Evolutionary conservation across 2,888 invertebrate species (phyloP).

Genomic region (Nycteola revayana): DNA sequence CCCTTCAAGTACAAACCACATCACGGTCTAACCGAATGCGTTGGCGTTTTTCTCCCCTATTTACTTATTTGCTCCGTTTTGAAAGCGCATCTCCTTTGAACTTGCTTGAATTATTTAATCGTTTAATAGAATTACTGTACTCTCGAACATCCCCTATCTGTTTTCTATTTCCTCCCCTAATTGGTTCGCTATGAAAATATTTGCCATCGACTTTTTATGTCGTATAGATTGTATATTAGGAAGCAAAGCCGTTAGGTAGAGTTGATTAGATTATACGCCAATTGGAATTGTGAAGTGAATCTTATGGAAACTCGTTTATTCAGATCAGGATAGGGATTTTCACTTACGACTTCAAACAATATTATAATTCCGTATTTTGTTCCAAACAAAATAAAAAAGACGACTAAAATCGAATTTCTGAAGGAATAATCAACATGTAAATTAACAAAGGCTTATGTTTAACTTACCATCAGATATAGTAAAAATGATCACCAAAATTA

Average conservation of each 20-base stretch:
- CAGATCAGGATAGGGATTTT: too few species aligned
- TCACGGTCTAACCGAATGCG: constrained; percentile 52
- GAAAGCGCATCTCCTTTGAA: constrained; percentile 79
- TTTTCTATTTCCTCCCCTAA: constrained; percentile 57
- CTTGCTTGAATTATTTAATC: constrained; percentile 77
- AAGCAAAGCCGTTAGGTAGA: constrained; percentile 4
- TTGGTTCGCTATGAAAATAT: constrained; percentile 67
- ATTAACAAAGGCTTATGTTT: too few species aligned
- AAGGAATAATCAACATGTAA: too few species aligned
- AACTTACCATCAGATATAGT: too few species aligned
- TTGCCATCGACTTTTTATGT: constrained; percentile 51
- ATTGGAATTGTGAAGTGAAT: background rate
- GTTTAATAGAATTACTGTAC: constrained; percentile 76
- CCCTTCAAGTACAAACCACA: constrained; percentile 31
- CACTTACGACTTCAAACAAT: too few species aligned
- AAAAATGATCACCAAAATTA: too few species aligned
- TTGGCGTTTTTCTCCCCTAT: constrained; percentile 59
- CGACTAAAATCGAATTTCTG: too few species aligned
- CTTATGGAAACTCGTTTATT: too few species aligned
- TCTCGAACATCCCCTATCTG: constrained; percentile 59
- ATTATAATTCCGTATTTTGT: too few species aligned
- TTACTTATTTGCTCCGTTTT: constrained; percentile 73
- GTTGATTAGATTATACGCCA: constrained; percentile 8
- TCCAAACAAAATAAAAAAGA: too few species aligned
- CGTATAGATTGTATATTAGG: constrained; percentile 25